A percentile compares a stretch with the other conserved stretches of the same genome.
Conservation (phyloP, 2,797 vertebrate genomes). For the Coccyzus lansbergi region DNA sequence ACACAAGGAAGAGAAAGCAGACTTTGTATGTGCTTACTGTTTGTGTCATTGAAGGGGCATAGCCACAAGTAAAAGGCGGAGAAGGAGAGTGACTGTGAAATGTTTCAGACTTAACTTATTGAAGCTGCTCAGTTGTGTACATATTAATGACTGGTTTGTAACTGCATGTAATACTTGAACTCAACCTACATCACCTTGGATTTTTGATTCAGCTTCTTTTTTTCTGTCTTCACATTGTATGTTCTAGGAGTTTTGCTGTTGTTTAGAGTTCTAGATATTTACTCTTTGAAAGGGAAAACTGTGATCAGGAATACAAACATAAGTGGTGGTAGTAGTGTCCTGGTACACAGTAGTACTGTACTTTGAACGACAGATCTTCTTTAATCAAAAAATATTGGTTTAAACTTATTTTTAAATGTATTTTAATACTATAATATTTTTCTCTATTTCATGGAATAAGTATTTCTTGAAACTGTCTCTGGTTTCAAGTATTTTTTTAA, state of each 20-base stretch:
- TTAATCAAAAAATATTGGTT: not conserved
- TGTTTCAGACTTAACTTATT: not conserved
- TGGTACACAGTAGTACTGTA: not conserved
- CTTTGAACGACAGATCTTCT: not conserved
- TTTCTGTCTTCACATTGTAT: not conserved
- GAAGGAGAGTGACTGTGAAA: not conserved
- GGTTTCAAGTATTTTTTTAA: not conserved
- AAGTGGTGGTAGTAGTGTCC: not conserved
- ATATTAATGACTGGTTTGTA: not conserved
- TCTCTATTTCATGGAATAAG: not conserved
- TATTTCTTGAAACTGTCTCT: not conserved
- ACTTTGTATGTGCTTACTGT: slow-evolving; percentile 7
- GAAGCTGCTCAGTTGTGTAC: not conserved
- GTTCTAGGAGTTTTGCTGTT: not conserved
- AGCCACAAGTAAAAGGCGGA: not conserved
- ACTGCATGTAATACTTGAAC: not conserved
- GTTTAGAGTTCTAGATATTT: not conserved
- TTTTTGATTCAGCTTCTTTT: not conserved
- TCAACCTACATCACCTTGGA: not conserved
- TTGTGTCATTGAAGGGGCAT: slow-evolving; percentile 2
- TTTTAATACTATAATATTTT: not conserved
- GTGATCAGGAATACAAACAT: not conserved
- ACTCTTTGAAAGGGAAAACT: not conserved
- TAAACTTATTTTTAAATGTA: not conserved
- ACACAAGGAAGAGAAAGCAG: not conserved